Evolutionary conservation across 1,140 invertebrate genomes (phyloP).

Genomic region (Saxidomus purpurata): DNA sequence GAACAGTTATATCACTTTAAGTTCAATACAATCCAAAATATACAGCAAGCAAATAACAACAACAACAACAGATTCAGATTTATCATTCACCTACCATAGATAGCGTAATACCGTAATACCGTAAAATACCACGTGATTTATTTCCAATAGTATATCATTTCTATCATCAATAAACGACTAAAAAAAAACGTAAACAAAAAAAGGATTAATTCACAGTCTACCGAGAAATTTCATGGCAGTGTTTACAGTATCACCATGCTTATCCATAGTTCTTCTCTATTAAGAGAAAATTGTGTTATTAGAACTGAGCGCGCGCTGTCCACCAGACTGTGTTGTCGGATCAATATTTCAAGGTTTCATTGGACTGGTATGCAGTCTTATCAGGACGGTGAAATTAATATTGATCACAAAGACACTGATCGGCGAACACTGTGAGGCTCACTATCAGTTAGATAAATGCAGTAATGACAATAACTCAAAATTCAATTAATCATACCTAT

Average conservation of each 20-base stretch:
- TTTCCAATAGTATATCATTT: background rate
- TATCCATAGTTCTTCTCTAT: background rate
- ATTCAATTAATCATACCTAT: background rate
- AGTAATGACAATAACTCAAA: background rate
- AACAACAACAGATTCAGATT: no score
- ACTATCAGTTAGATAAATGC: background rate
- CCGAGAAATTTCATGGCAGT: no score
- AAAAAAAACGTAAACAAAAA: background rate
- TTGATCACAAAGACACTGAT: constrained; percentile 28
- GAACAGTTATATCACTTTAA: no score
- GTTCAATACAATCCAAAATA: no score
- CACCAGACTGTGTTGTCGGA: constrained; percentile 3
- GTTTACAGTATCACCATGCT: background rate
- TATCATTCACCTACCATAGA: constrained; percentile 5
- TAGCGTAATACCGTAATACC: background rate
- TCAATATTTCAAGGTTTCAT: constrained; percentile 52
- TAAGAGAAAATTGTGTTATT: constrained; percentile 10
- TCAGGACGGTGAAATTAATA: constrained; percentile 19
- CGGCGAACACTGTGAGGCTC: background rate
- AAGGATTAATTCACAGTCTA: background rate
- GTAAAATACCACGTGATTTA: background rate
- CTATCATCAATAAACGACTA: background rate
- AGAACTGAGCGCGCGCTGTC: background rate
- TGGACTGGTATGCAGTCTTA: constrained; percentile 37
- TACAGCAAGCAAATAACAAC: no score